Evolutionary conservation across 2,888 invertebrate species (phyloP), one percentile per base, ranked within the genome.

Genomic region (Toxonevra muliebris): DNA sequence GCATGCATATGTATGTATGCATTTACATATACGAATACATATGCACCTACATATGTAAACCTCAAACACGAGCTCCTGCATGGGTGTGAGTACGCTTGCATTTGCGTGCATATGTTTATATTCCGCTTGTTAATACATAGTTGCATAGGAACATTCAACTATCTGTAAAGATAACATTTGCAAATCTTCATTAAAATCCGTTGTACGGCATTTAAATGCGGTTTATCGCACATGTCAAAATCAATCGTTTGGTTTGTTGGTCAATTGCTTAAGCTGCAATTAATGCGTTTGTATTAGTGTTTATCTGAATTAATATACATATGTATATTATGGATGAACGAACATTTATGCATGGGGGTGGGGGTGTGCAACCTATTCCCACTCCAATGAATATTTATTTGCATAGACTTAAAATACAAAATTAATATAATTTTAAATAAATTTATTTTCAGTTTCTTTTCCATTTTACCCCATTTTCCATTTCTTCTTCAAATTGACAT

Each of bases 171-270:
- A 65, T 59, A 40, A 17, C 50, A 61, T 63, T 66, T 68, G 65
- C 63, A 58, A 69, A 66, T 68, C 68, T 68, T 68, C 68, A 68
- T 61, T 66, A 61, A 61, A 71, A 61, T 40, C 50, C 52, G 65
- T 55, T 63, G 19, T 62, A 53, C 43, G 52, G 62, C 65, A 65
- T 65, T 61, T 55, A 41, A 61, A 65, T 61, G 67, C 60, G 69
- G 71, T 68, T 71, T 69, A 71, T 61, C 69, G 68, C 68, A 71
- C 66, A 68, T 69, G 72, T 69, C 70, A 66, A 54, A 69, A 67
- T 70, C 72, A 69, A 65, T 72, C 67, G 72, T 63, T 58, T 61
- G 67, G 68, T 71, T 68, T 52, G 66, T 61, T 66, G 71, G 66
- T 61, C 68, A 65, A 65, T 68, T 67, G 69, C 67, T 69, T 69